Evolutionary conservation across 2,113 vertebrate species (phyloP).

Genomic region (Melozone crissalis): DNA sequence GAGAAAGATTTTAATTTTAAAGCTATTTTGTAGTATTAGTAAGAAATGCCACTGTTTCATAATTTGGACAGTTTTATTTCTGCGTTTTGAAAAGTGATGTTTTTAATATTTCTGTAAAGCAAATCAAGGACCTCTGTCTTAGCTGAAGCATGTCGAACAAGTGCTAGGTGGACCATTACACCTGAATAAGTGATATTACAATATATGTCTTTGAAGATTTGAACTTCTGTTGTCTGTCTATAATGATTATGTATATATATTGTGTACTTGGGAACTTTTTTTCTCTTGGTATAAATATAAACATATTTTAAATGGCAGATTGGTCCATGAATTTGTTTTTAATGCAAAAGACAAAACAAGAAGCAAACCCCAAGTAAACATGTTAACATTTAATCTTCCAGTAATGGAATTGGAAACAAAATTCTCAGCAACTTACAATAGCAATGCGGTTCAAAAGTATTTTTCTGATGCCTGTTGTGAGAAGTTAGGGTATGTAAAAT

Average conservation of each 20-base stretch:
- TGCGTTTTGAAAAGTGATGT: background rate
- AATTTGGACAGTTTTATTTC: background rate
- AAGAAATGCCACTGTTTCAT: background rate
- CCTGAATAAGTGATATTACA: background rate
- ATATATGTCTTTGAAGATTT: background rate
- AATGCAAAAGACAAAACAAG: slow-evolving; percentile 59
- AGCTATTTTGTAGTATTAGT: background rate
- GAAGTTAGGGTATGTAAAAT: slow-evolving; percentile 99
- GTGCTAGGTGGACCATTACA: background rate
- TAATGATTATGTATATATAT: background rate
- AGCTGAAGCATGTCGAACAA: background rate
- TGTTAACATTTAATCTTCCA: slow-evolving; percentile 78
- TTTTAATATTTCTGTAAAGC: background rate
- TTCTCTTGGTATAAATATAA: slow-evolving; percentile 28
- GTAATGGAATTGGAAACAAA: slow-evolving; percentile 75
- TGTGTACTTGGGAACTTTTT: slow-evolving; percentile 28
- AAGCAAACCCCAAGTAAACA: slow-evolving; percentile 74
- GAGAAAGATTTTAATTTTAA: background rate
- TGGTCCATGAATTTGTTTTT: slow-evolving; percentile 72
- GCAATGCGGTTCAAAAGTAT: slow-evolving; percentile 76
- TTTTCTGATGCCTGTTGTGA: slow-evolving; percentile 92
- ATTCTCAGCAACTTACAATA: slow-evolving; percentile 77
- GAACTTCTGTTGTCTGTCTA: slow-evolving; percentile 15
- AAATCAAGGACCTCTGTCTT: background rate
- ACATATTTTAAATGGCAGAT: slow-evolving; percentile 51